Evolutionary conservation across 2,888 invertebrate species (phyloP), one percentile per base, ranked within the genome.

Genomic region (Boloria selene): DNA sequence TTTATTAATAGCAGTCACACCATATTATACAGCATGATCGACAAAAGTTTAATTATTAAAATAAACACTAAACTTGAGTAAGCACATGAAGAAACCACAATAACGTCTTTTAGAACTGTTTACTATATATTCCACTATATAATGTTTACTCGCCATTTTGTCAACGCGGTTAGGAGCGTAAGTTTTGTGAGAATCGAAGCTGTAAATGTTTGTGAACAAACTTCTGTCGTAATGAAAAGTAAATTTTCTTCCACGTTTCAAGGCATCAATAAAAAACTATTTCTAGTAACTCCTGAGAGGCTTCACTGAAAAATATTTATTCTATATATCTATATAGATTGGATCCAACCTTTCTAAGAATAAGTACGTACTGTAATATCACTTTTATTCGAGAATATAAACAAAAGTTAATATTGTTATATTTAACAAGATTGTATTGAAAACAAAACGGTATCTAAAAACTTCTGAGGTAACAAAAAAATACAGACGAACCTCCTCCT

Each of bases 211-310:
- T 88, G 85, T 79, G 77, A 79, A 83, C 85, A 86, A 87, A 87
- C 87, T 87, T 84, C 79, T 80, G 78, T 83, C 79, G 86, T 87
- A 88, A 88, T 89, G 88, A 87, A 88, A 88, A 88, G 88, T 88
- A 89, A 89, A 89, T 87, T 87, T 59, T 78, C 74, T 69, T 69
- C 67, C 75, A 73, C 78, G 76, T 79, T 80, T 77, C 79, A 79
- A 80, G 82, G 85, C 85, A 84, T 86, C 87, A 85, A 88, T 87
- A 85, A 82, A 68, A 63, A 85, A 87, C 88, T 87, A 87, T 84
- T 86, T 82, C 78, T 77, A 73, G 74, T 77, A 77, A 80, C 76
- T 81, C 73, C 75, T 73, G 70, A 69, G 74, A 78, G 77, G 80
- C 77, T 79, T 79, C 73, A 73, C 74, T 78, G 74, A 80, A 77